Base-by-base conservation (phyloP, 2,797 vertebrate species). In the Leptodactylus fallax region DNA sequence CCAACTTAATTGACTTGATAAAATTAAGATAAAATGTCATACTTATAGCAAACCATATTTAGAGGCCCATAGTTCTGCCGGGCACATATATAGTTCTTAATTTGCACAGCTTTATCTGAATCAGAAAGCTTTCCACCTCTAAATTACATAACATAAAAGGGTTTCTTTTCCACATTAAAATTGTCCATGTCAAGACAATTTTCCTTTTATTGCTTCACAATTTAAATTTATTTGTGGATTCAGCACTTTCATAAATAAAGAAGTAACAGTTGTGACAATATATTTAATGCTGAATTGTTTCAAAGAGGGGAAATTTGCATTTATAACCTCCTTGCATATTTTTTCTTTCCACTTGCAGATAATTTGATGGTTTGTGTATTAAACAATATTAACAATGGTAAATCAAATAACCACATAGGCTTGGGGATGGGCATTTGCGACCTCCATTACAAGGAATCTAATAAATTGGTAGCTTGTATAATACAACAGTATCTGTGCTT, bases 221-320 rank as follows among this genome's bases (percentile, higher is more conserved):
- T 79, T 67, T 86, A 86, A 86, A 86, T 89, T 86, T 89, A 89
- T 89, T 82, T 86, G 87, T 86, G 23, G 56, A 86, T 82, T 86
- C 87, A 83, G 60, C 85, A 86, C 80, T 81, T 89, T 67, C 69
- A 86, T 89, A 89, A 89, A 89, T 86, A 89, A 86, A 58, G 17
- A 11, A 76, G 61, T 77, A 83, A 67, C 61, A 79, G 19, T 78
- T 49, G 21, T 86, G 88, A 83, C 79, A 86, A 83, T 86, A 71
- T 86, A 17, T 86, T 89, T 86, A 89, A 86, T 89, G 85, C 74
- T 89, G 88, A 89, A 89, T 89, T 89, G 88, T 89, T 89, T 89
- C 84, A 86, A 89, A 89, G 85, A 86, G 79, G 53, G 17, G 67
- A 69, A 65, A 89, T 89, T 89, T 83, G 84, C 88, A 86, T 89